Conservation (phyloP, 2,888 invertebrate genomes). For the Machimus rusticus region DNA sequence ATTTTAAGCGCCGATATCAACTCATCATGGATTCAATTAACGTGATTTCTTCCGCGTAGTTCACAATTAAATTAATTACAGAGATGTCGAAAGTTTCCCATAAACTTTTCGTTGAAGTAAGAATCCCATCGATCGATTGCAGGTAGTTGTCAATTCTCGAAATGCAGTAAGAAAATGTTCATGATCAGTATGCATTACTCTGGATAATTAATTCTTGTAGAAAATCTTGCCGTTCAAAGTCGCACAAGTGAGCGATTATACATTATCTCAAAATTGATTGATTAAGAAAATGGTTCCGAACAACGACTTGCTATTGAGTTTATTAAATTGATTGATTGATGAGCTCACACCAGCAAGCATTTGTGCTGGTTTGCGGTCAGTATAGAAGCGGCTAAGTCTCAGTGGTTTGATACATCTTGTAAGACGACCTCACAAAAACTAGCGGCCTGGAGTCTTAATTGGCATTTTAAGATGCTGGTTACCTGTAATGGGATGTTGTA, state of each 20-base stretch:
- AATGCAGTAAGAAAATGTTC: background rate
- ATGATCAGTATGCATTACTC: background rate
- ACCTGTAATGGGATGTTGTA: slow-evolving; percentile 17
- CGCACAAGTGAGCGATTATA: slow-evolving; percentile 22
- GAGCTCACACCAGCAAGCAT: background rate
- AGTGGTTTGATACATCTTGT: background rate
- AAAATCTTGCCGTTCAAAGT: background rate
- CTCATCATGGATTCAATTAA: background rate
- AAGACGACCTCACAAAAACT: background rate
- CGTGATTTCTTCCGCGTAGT: background rate
- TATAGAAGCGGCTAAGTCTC: background rate
- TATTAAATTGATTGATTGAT: slow-evolving; percentile 31
- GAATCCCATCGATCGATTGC: background rate
- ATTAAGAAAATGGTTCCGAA: slow-evolving; percentile 21
- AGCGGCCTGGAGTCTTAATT: background rate
- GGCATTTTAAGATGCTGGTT: slow-evolving; percentile 10
- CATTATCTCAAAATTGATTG: slow-evolving; percentile 13
- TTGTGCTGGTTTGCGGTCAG: background rate
- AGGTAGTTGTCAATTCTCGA: background rate
- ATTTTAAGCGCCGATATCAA: too few relatives aligned
- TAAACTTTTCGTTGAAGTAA: background rate
- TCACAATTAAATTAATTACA: background rate
- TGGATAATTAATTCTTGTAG: background rate
- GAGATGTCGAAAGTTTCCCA: background rate
- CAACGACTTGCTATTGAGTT: slow-evolving; percentile 18